Base-by-base conservation (phyloP, 2,888 invertebrate genomes). In the Linyphia triangularis region DNA sequence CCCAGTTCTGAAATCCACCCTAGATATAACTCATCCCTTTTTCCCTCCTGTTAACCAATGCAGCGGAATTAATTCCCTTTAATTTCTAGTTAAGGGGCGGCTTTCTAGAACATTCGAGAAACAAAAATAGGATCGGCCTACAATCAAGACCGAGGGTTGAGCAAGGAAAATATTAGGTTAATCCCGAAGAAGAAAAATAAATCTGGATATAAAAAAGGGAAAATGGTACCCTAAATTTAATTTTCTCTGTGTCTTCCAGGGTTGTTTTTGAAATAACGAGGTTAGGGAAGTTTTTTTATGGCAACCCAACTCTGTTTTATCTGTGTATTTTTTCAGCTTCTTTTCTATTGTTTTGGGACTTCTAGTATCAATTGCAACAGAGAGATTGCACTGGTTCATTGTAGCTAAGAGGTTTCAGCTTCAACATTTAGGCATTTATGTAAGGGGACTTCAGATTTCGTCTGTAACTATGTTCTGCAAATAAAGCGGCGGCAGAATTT, bases 221-320 rank as follows among this genome's bases (percentile, higher is more conserved):
- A 37, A 59, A 33, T 26, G 43, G 19, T n/a, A 22, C 63, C 67
- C 84, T 85, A 85, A 85, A 85, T 85, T 85, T 69, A 85, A 85
- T 85, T 85, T 85, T 51, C 75, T 65, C 77, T 69, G 67, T 67
- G 65, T 77, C 51, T 85, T 85, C 67, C 40, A 28, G 57, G 59
- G 84, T 85, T 85, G 77, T 77, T 85, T 85, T 85, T 85, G 84
- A 85, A 70, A 67, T 85, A 85, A 85, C 84, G 75, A 85, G 84
- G 67, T 85, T 85, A 63, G 72, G 59, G 67, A n/a, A 33, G 13
- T 67, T 79, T 78, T 78, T 77, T 57, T 57, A 33, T 51, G 26
- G n/a, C 57, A 33, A 30, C 67, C 40, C 43, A 30, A 33, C 33
- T 82, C 61, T 69, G 16, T 26, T 30, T 22, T 59, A n/a, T n/a